phyloP scores from a whole-genome alignment of 2,113 vertebrate genomes.

The Girardinichthys multiradiatus region DNA sequence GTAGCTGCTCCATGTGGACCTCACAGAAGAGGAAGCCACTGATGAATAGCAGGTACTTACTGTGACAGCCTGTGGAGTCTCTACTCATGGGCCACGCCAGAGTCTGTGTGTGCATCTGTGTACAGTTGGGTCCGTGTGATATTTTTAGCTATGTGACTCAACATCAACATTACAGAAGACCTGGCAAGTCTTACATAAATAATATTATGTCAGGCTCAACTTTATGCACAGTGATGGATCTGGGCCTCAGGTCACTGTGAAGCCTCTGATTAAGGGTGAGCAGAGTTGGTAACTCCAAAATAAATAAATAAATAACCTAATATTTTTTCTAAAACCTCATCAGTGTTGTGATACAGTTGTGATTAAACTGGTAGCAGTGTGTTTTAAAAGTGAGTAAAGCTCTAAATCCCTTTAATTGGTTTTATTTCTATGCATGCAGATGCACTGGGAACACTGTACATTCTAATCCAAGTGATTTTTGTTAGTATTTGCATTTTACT shows the following conservation, averaged over 20 bases:
- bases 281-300: neutral
- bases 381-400: too few species aligned
- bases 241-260: constrained; percentile 12
- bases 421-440: too few species aligned
- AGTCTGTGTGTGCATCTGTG: constrained; percentile 40
- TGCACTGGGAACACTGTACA: too few species aligned
- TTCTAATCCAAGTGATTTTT: too few species aligned
- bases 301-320: neutral
- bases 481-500: too few species aligned
- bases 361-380: too few species aligned
- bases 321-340: neutral
- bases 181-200: constrained; percentile 44
- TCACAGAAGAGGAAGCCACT: constrained; percentile 51
- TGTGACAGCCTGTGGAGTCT: constrained; percentile 38
- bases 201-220: constrained; percentile 26
- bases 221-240: constrained; percentile 20
- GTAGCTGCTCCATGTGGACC: constrained; percentile 39
- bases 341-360: too few species aligned
- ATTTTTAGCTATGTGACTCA: constrained; percentile 64
- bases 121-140: constrained; percentile 36
- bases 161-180: constrained; percentile 28
- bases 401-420: too few species aligned
- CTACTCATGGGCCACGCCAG: constrained; percentile 35
- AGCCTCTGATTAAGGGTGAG: neutral
- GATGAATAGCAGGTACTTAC: constrained; percentile 48